Evolutionary conservation across 2,888 invertebrate species (phyloP), one percentile per base, ranked within the genome.

Genomic region (Amorpha juglandis): DNA sequence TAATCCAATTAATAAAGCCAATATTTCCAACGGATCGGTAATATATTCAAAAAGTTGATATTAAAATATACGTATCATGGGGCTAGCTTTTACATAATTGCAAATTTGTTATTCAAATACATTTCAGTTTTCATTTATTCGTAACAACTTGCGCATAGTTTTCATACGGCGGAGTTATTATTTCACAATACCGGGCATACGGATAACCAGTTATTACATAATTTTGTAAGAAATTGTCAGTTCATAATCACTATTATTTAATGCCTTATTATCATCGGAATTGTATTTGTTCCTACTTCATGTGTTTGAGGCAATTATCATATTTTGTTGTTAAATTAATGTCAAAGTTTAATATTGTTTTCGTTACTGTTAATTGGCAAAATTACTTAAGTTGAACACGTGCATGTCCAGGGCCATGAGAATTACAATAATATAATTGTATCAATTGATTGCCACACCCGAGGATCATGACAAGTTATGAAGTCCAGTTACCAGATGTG

Each of bases 181-280:
- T 48, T 58, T 1, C 58, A 42, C 38, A 42, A 42, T 19, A 19
- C 58, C 6, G 6, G 11, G 19, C 19, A 55, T 27, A 68, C 0
- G 16, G 9, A 75, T 73, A 69, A 70, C 67, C 62, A 73, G 62
- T 74, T 68, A 71, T 77, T 71, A 74, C 70, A 71, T 75, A 75
- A 65, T 75, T 77, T 77, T 73, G 69, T 69, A 69, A 63, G 74
- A 70, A 74, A 78, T 73, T 70, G 76, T 75, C 75, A 71, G 70
- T 72, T 75, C 69, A 70, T 75, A 78, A 77, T 77, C 68, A 77
- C 77, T 77, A 75, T 79, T 77, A 79, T 75, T 77, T 74, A 77
- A 67, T 66, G 62, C 70, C 77, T 77, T 65, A 79, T 79, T 79
- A 77, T 73, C 75, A 78, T 77, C 67, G 68, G 72, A 76, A 78